Conservation (phyloP, 2,113 vertebrate species). For the Phodopus roborovskii region DNA sequence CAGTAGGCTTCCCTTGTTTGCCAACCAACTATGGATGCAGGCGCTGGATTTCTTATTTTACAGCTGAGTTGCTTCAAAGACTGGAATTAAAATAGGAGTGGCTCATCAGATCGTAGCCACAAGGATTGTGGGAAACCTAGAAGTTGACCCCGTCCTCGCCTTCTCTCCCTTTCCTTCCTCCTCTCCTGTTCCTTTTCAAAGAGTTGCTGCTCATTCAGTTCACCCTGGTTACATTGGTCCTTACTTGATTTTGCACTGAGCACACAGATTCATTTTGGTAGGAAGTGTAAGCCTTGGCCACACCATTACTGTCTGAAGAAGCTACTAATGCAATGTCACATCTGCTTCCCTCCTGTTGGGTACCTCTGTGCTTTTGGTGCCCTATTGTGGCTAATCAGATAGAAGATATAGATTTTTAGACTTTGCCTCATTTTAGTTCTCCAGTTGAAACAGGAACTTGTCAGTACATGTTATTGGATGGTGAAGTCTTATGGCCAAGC, state of each 20-base stretch:
- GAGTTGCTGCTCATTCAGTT: neutral
- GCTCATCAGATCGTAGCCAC: neutral
- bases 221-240: neutral
- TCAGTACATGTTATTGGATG: neutral
- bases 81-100: neutral
- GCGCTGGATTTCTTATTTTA: slow-evolving; percentile 64
- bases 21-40: neutral
- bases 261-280: neutral
- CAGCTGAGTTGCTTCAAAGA: slow-evolving; percentile 70
- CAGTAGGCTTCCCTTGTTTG: slow-evolving; percentile 58
- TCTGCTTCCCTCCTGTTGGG: neutral
- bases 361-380: rapidly evolving
- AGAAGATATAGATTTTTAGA: neutral
- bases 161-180: neutral
- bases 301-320: neutral
- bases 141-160: neutral
- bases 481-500: neutral
- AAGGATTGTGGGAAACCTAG: neutral
- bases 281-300: neutral
- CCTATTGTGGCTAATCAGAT: neutral
- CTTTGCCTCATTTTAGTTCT: slow-evolving; percentile 9
- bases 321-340: neutral
- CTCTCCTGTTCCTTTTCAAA: neutral
- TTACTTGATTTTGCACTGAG: neutral
- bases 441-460: neutral